Conservation (phyloP, 1,140 invertebrate genomes). For the Ridgeia piscesae region DNA sequence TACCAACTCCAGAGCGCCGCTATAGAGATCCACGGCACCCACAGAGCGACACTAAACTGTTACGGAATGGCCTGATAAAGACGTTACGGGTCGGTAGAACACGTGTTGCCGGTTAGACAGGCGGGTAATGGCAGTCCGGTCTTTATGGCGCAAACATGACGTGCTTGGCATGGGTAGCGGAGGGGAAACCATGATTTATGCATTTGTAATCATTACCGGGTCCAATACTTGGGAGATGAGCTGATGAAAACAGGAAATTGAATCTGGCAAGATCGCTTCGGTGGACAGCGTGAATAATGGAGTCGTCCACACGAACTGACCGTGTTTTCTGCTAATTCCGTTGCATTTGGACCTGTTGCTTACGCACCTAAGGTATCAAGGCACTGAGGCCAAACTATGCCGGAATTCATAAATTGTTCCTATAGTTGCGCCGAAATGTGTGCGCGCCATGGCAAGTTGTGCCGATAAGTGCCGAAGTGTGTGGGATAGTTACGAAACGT, state of each 20-base stretch:
- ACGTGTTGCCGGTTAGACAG: neutral
- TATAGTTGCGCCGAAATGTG: too few relatives aligned
- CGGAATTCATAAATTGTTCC: neutral
- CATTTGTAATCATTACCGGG: neutral
- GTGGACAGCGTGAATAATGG: neutral
- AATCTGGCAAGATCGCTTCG: neutral
- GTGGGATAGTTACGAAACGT: too few relatives aligned
- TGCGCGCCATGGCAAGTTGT: too few relatives aligned
- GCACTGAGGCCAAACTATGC: neutral
- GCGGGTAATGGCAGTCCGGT: neutral
- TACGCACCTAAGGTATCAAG: neutral
- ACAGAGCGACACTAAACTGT: neutral
- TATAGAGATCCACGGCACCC: neutral
- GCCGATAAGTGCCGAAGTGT: too few relatives aligned
- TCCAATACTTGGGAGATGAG: neutral
- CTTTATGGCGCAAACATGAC: neutral
- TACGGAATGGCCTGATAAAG: neutral
- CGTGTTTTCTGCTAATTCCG: neutral
- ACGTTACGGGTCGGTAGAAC: neutral
- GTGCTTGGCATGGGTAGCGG: neutral
- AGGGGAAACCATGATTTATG: neutral
- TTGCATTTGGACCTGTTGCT: neutral
- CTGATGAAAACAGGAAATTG: slow-evolving; percentile 1
- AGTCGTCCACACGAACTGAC: neutral
- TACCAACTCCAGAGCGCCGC: neutral